Percentiles rank a stretch among this genome's conserved stretches.
phyloP scores from a whole-genome alignment of 2,113 vertebrate species.

The Sceloporus undulatus region DNA sequence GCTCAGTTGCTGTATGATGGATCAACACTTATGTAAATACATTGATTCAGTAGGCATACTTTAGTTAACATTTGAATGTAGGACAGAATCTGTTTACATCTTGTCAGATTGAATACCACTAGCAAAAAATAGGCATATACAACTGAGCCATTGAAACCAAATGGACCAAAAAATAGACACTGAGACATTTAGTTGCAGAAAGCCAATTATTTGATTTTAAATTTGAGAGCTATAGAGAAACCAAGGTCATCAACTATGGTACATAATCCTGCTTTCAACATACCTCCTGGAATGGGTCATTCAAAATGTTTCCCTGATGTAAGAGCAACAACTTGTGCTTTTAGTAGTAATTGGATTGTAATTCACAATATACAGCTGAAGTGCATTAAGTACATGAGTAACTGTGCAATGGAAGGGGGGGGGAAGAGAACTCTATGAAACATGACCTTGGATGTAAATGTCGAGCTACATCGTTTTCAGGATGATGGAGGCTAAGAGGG shows the following conservation, averaged over 20 bases:
- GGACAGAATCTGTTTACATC: neutral
- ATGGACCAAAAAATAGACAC: constrained; percentile 15
- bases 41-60: neutral
- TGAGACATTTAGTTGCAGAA: constrained; percentile 29
- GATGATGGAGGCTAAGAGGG: neutral
- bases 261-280: constrained; percentile 42
- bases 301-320: constrained; percentile 31
- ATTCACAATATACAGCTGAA: constrained; percentile 41
- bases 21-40: neutral
- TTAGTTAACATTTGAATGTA: too few species aligned
- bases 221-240: constrained; percentile 33
- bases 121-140: neutral
- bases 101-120: neutral
- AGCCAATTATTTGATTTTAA: constrained; percentile 39
- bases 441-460: constrained; percentile 60
- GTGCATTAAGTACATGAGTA: constrained; percentile 22
- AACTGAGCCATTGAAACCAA: neutral
- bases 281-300: constrained; percentile 24
- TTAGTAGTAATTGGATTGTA: constrained; percentile 37
- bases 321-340: constrained; percentile 26
- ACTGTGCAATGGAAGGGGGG: constrained; percentile 35
- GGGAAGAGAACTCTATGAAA: constrained; percentile 36
- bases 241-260: constrained; percentile 32
- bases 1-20: neutral
- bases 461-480: neutral